Evolutionary conservation across 1,140 invertebrate genomes (phyloP), one percentile per base, ranked within the genome.

Genomic region (Daktulosphaira vitifoliae): DNA sequence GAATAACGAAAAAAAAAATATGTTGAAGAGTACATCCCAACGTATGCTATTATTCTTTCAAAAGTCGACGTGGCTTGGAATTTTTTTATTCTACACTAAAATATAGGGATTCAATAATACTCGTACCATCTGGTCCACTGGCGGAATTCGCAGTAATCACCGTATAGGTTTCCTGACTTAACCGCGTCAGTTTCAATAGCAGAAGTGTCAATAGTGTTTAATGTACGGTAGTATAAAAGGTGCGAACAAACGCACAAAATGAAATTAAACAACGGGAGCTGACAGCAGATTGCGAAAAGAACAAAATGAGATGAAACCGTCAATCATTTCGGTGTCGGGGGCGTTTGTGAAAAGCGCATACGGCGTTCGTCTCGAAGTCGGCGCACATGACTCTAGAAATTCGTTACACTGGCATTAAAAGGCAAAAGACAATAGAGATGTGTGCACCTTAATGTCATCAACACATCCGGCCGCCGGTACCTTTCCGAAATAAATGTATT

Each of bases 61-160:
- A 33, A 33, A 33, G 29, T 48, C 56, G 56, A 46, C 56, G 46
- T 39, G 56, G 56, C 38, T 33, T 46, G 39, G 29, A 29, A 48
- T 62, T 33, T 44, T 29, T 62, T 50, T 48, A 16, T 48, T 20
- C 18, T 8, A n/a, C 56, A 42, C 54, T 13, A 62, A 62, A 46
- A 29, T 39, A 46, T 46, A 29, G 16, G 42, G 44, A 46, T 62
- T 62, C 56, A 62, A 62, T 62, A 46, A 62, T 62, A 25, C 25
- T 25, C 38, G 56, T 25, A 62, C 56, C 56, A 62, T 62, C 56
- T 62, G 56, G 25, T 25, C 25, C 20, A 44, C n/a, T 4, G 33
- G 33, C 33, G 33, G n/a, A n/a, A n/a, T n/a, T n/a, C n/a, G 33
- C 33, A 37, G 33, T 37, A 44, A 25, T 42, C 22, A n/a, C 38